phyloP scores from a whole-genome alignment of 2,888 invertebrate species.

The Nematopogon swammerdamellus region DNA sequence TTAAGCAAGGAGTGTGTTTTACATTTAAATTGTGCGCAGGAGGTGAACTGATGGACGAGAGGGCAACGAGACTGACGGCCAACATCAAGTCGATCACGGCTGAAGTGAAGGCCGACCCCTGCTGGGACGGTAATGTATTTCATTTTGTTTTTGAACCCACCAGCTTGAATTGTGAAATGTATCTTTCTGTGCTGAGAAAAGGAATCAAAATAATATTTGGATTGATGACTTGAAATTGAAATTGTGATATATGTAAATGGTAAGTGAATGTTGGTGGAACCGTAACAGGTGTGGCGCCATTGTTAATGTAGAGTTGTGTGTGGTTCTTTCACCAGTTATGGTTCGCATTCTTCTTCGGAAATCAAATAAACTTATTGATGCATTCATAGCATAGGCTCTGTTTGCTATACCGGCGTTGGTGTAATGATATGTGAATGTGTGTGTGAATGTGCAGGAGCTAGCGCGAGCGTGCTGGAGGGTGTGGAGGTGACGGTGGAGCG shows the following conservation, averaged over 20 bases:
- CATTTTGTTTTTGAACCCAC: not conserved
- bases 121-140: constrained; percentile 63
- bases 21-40: too few species aligned
- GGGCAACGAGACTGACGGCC: constrained; percentile 81
- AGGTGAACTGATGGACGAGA: constrained; percentile 78
- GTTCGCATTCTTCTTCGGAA: too few species aligned
- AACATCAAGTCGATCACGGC: constrained; percentile 70
- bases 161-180: not conserved
- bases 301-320: too few species aligned
- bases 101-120: constrained; percentile 66
- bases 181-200: not conserved
- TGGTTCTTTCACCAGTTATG: too few species aligned
- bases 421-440: too few species aligned
- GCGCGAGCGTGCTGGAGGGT: constrained; percentile 66
- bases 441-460: constrained; percentile 56
- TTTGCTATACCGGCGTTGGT: too few species aligned
- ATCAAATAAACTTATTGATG: too few species aligned
- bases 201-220: not conserved
- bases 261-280: not conserved
- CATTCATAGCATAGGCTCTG: too few species aligned
- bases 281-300: too few species aligned
- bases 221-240: not conserved
- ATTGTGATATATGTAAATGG: not conserved
- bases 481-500: constrained; percentile 85
- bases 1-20: too few species aligned